Conservation (phyloP, 2,888 invertebrate genomes). For the Trilocha varians region DNA sequence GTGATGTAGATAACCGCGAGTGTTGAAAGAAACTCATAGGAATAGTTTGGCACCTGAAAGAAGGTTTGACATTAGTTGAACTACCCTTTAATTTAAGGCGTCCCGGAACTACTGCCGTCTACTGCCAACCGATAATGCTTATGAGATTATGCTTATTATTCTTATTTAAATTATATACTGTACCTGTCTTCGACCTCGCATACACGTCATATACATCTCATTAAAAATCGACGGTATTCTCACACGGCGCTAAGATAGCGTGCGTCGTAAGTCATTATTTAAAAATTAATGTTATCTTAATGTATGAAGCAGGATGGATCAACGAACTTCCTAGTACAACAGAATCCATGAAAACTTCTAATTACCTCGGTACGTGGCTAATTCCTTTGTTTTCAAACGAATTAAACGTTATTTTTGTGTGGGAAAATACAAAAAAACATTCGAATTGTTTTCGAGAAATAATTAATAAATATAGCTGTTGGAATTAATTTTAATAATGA, state of each 20-base stretch:
- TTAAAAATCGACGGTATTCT: no score
- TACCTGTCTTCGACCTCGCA: no score
- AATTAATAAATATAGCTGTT: constrained; percentile 31
- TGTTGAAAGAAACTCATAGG: no score
- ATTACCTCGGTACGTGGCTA: constrained; percentile 32
- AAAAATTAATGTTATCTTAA: constrained; percentile 58
- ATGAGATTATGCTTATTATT: no score
- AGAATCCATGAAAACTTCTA: constrained; percentile 29
- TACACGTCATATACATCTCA: no score
- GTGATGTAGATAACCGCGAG: no score
- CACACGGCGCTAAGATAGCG: constrained; percentile 14
- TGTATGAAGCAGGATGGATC: constrained; percentile 25
- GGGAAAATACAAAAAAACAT: constrained; percentile 25
- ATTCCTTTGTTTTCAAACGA: constrained; percentile 45
- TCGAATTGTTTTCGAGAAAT: constrained; percentile 24
- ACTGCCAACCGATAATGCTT: no score
- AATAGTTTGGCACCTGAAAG: no score
- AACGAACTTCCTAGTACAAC: constrained; percentile 54
- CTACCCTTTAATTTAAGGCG: no score
- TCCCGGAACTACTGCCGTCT: no score
- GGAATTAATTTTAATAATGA: constrained; percentile 24
- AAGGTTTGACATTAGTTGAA: no score
- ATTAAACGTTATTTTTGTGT: constrained; percentile 25
- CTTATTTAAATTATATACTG: no score
- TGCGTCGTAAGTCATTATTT: constrained; percentile 56